Evolutionary conservation across 2,888 invertebrate species (phyloP).

Genomic region (Incurvaria masculella): DNA sequence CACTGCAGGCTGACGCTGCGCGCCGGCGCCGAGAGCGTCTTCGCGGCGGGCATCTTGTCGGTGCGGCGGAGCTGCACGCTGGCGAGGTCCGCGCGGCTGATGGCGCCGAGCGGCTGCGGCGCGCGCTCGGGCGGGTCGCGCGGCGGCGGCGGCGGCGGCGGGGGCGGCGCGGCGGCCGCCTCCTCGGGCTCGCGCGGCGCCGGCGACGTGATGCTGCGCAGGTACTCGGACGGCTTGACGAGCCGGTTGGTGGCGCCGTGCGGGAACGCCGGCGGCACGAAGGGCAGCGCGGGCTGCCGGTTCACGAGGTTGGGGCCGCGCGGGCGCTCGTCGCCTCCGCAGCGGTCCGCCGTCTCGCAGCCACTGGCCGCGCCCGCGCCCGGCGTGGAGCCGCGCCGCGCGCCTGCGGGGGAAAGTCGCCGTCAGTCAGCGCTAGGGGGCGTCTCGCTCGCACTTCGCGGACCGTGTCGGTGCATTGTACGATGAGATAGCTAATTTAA

Average conservation of each 20-base stretch:
- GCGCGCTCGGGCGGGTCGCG: constrained; percentile 31
- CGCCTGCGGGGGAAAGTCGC: constrained; percentile 30
- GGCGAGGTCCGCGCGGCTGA: constrained; percentile 83
- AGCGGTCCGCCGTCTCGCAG: constrained; percentile 20
- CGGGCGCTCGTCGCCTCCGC: constrained; percentile 54
- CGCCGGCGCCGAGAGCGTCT: constrained; percentile 78
- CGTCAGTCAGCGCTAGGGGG: constrained; percentile 21
- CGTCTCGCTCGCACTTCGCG: too few species aligned
- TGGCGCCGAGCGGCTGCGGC: constrained; percentile 79
- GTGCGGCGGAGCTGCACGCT: constrained; percentile 78
- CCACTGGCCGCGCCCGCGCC: constrained; percentile 24
- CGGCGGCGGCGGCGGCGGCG: constrained; percentile 42
- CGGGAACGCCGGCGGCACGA: constrained; percentile 89
- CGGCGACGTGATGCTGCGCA: constrained; percentile 74
- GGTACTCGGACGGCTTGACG: constrained; percentile 90
- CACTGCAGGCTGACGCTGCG: constrained; percentile 76
- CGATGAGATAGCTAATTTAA: too few species aligned
- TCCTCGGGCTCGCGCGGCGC: constrained; percentile 61
- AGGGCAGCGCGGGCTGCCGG: constrained; percentile 83
- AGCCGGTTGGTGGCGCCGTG: constrained; percentile 76
- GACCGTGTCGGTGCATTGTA: too few species aligned
- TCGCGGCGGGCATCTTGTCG: constrained; percentile 70
- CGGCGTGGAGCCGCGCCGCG: constrained; percentile 41
- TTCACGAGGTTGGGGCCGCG: constrained; percentile 69
- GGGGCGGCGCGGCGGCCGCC: constrained; percentile 32